Evolutionary conservation across 2,888 invertebrate species (phyloP).

Genomic region (Schrankia costaestrigalis): DNA sequence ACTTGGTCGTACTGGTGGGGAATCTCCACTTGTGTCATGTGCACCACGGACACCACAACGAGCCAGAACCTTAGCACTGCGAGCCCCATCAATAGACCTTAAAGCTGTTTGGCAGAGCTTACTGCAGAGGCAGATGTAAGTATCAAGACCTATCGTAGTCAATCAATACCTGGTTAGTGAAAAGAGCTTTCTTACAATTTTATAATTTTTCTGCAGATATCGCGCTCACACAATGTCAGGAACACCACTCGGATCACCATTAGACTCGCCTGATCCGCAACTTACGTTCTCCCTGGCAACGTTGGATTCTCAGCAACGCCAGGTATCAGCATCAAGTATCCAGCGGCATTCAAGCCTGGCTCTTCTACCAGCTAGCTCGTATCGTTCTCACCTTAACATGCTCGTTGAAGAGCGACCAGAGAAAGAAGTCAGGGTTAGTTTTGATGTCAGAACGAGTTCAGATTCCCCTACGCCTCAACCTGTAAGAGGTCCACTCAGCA

Average conservation of each 20-base stretch:
- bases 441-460: slow-evolving; percentile 64
- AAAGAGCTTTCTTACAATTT: neutral
- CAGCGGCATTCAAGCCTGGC: slow-evolving; percentile 73
- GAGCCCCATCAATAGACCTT: slow-evolving; percentile 90
- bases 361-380: slow-evolving; percentile 72
- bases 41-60: slow-evolving; percentile 85
- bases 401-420: slow-evolving; percentile 71
- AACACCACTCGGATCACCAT: slow-evolving; percentile 89
- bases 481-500: slow-evolving; percentile 67
- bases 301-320: slow-evolving; percentile 80
- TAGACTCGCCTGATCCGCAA: slow-evolving; percentile 89
- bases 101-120: slow-evolving; percentile 96
- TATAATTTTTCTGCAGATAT: slow-evolving; percentile 83
- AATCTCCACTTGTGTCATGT: slow-evolving; percentile 87
- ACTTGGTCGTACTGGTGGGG: slow-evolving; percentile 85
- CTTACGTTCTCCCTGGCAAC: slow-evolving; percentile 84
- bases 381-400: slow-evolving; percentile 74
- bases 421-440: slow-evolving; percentile 73
- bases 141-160: slow-evolving; percentile 16
- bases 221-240: slow-evolving; percentile 90
- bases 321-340: slow-evolving; percentile 81
- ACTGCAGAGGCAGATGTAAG: slow-evolving; percentile 92
- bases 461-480: slow-evolving; percentile 59
- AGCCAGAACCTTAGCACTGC: slow-evolving; percentile 85
- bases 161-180: neutral